A percentile compares a stretch with the other conserved stretches of the same genome.
Evolutionary conservation across 2,113 vertebrate species (phyloP).

Genomic region (Stigmatopora argus): DNA sequence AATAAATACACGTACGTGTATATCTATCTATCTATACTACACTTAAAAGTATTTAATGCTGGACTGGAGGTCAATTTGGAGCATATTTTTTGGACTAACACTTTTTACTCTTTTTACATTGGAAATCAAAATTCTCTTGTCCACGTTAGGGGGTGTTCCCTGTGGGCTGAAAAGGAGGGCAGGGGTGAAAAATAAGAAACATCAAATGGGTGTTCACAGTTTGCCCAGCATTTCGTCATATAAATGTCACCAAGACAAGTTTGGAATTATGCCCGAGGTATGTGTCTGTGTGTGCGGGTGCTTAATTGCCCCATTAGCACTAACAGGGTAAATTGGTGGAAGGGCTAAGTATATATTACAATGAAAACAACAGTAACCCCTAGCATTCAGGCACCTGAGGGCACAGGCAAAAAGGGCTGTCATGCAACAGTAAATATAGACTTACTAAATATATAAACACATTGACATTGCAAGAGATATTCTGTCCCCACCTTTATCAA

Average conservation of each 20-base stretch:
- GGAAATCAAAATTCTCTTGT: slow-evolving; percentile 23
- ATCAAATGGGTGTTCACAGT: slow-evolving; percentile 60
- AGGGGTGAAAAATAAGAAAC: slow-evolving; percentile 60
- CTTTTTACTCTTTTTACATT: slow-evolving; percentile 16
- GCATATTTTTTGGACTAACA: not conserved
- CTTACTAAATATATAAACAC: not conserved
- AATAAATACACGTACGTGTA: too few species aligned
- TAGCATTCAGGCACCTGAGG: slow-evolving; percentile 61
- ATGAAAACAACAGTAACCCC: slow-evolving; percentile 69
- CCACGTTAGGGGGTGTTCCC: slow-evolving; percentile 54
- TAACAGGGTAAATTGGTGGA: slow-evolving; percentile 69
- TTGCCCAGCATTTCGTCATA: slow-evolving; percentile 62
- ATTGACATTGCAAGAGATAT: not conserved
- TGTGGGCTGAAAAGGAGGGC: slow-evolving; percentile 46
- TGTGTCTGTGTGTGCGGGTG: slow-evolving; percentile 12
- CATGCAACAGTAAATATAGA: not conserved
- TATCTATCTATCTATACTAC: too few species aligned
- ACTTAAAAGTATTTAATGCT: slow-evolving; percentile 19
- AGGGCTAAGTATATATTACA: slow-evolving; percentile 67
- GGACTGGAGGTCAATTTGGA: slow-evolving; percentile 54
- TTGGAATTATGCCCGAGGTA: slow-evolving; percentile 61
- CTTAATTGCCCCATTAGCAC: slow-evolving; percentile 69
- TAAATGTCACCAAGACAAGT: slow-evolving; percentile 68
- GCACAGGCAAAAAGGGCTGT: slow-evolving; percentile 25
- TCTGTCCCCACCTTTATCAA: slow-evolving; percentile 7